Conservation (phyloP, 2,797 vertebrate genomes). For the Esox masquinongy region DNA sequence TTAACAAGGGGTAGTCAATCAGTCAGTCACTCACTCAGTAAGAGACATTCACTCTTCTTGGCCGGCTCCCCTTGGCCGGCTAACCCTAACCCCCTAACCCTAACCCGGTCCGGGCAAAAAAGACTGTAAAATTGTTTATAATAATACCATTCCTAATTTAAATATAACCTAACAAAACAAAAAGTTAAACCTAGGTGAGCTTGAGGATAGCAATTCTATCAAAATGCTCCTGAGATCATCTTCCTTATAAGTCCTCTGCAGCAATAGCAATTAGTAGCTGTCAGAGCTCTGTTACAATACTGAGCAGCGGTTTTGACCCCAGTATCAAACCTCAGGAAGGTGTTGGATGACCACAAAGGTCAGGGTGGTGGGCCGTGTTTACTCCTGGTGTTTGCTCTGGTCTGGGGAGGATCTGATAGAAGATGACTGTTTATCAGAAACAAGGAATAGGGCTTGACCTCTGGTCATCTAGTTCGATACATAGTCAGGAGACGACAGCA, state of each 20-base stretch:
- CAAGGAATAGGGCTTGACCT: slow-evolving; percentile 31
- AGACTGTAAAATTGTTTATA: no score
- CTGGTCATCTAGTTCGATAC: slow-evolving; percentile 34
- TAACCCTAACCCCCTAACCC: no score
- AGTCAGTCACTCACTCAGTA: no score
- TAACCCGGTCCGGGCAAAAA: no score
- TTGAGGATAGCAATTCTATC: background rate
- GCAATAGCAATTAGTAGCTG: background rate
- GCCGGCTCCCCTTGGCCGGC: no score
- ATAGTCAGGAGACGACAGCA: background rate
- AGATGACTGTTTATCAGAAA: slow-evolving; percentile 29
- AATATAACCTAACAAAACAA: no score
- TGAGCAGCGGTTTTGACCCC: slow-evolving; percentile 44
- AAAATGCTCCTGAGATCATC: background rate
- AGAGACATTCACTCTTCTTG: no score
- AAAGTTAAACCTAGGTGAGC: background rate
- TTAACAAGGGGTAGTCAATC: no score
- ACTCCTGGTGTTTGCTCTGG: slow-evolving; percentile 39
- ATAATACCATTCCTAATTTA: no score
- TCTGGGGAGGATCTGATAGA: background rate
- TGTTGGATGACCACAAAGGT: slow-evolving; percentile 23
- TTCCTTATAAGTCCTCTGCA: background rate
- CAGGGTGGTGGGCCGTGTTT: slow-evolving; percentile 48
- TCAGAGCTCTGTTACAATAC: slow-evolving; percentile 21
- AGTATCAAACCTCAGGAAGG: slow-evolving; percentile 43